Conservation (phyloP, 2,797 vertebrate genomes). For the Amazonetta brasiliensis region DNA sequence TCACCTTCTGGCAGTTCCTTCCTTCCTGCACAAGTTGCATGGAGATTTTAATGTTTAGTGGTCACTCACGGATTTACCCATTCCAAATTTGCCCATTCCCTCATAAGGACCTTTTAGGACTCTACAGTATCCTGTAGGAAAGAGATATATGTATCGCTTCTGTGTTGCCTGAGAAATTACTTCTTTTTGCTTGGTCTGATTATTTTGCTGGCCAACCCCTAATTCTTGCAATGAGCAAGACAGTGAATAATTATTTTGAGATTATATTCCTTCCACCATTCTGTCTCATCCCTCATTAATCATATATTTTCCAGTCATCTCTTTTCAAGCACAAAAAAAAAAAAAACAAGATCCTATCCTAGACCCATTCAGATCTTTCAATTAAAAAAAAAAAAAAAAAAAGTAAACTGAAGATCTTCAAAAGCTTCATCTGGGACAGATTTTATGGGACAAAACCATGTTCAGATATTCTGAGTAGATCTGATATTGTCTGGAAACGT, state of each 20-base stretch:
- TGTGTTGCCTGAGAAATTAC: not conserved
- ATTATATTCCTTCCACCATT: not conserved
- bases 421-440: not conserved
- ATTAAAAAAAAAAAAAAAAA: not conserved
- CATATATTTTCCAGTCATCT: fast-evolving
- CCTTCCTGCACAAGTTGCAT: not conserved
- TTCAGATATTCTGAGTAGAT: not conserved
- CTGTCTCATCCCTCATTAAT: not conserved
- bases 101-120: fast-evolving
- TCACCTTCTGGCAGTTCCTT: not conserved
- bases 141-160: not conserved
- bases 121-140: not conserved
- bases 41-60: not conserved
- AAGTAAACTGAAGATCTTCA: not conserved
- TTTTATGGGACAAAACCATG: not conserved
- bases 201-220: not conserved
- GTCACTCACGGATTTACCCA: not conserved
- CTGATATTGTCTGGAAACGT: not conserved
- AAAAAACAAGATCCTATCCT: not conserved
- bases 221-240: not conserved
- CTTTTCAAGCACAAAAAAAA: not conserved
- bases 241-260: not conserved
- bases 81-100: not conserved
- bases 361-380: not conserved
- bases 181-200: not conserved